phyloP scores from a whole-genome alignment of 1,140 invertebrate species.

The Drosophila lacteicornis region DNA sequence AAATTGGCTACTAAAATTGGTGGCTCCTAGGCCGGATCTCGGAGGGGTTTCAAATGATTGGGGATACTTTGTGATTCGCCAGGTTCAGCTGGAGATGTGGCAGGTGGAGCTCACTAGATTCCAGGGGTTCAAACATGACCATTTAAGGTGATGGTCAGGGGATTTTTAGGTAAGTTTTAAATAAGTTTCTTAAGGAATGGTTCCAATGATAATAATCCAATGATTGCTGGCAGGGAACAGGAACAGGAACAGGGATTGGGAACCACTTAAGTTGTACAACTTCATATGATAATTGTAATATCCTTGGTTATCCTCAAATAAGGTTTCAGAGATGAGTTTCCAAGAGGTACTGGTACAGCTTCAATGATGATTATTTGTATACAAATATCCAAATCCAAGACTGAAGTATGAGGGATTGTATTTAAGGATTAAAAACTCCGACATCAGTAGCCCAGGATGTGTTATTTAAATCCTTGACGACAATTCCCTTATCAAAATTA shows the following conservation, averaged over 20 bases:
- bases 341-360: not conserved
- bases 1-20: constrained; percentile 19
- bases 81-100: not conserved
- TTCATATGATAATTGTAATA: not conserved
- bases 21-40: not conserved
- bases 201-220: not conserved
- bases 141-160: too few relatives aligned
- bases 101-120: not conserved
- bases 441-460: not conserved
- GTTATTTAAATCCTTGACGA: not conserved
- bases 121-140: constrained; percentile 5
- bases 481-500: not conserved
- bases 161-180: not conserved
- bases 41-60: not conserved
- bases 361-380: not conserved
- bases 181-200: not conserved
- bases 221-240: not conserved
- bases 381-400: not conserved
- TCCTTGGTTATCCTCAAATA: not conserved
- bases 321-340: too few relatives aligned
- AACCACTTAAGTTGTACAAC: too few relatives aligned
- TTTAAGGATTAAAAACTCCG: not conserved
- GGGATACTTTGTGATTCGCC: too few relatives aligned
- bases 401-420: not conserved
- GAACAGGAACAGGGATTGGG: not conserved